Conservation (phyloP, 64 coral and sea anemone genomes). For the Platygyra sinensis region DNA sequence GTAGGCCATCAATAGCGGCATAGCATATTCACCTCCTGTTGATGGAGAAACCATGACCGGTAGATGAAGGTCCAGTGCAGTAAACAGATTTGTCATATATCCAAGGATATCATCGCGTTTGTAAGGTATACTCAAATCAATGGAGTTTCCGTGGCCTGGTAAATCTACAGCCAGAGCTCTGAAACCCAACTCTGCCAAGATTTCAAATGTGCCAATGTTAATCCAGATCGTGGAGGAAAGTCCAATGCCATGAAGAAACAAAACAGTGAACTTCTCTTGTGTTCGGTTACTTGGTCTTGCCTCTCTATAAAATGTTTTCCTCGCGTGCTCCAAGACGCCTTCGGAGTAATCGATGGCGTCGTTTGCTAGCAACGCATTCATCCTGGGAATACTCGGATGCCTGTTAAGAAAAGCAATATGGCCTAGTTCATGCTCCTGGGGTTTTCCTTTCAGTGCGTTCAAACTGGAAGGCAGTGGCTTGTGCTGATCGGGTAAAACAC, state of each 20-base stretch:
- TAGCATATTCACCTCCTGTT: conserved; percentile 61
- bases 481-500: not conserved
- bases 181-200: conserved; percentile 57
- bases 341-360: conserved; percentile 55
- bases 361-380: not conserved
- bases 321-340: conserved; percentile 20
- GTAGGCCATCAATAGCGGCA: conserved; percentile 71
- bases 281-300: conserved; percentile 12
- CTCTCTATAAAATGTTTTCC: conserved; percentile 75
- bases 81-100: conserved; percentile 65
- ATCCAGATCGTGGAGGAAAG: conserved; percentile 71
- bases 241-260: conserved; percentile 59
- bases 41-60: conserved; percentile 70
- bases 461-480: not conserved
- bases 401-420: not conserved
- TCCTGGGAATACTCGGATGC: not conserved
- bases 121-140: conserved; percentile 66
- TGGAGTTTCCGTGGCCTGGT: conserved; percentile 79
- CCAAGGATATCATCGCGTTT: conserved; percentile 59
- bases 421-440: not conserved
- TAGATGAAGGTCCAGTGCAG: conserved; percentile 17
- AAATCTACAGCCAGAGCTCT: conserved; percentile 74
- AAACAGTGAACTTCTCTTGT: conserved; percentile 24
- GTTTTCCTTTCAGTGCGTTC: not conserved
- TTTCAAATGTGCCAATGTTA: conserved; percentile 77